phyloP scores from a whole-genome alignment of 2,888 invertebrate species.

The Pecten maximus region DNA sequence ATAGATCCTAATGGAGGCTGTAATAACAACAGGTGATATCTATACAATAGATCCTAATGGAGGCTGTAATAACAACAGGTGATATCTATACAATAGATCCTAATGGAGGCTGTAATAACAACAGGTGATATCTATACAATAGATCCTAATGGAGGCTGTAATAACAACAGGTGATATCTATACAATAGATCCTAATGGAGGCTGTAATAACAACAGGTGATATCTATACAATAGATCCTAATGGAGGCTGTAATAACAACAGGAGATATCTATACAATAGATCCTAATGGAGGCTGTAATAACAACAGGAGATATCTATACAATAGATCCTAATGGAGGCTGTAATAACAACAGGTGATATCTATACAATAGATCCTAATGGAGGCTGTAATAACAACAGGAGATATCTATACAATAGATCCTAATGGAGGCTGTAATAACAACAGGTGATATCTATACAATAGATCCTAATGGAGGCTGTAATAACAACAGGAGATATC shows the following conservation, averaged over 20 bases:
- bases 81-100: not conserved
- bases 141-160: no score
- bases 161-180: slow-evolving; percentile 38
- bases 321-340: no score
- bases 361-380: not conserved
- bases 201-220: slow-evolving; percentile 63
- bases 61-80: slow-evolving; percentile 64
- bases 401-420: not conserved
- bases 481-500: slow-evolving; percentile 45
- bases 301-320: slow-evolving; percentile 22
- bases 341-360: slow-evolving; percentile 57
- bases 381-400: slow-evolving; percentile 66
- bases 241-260: slow-evolving; percentile 68
- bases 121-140: not conserved
- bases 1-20: no score
- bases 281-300: no score
- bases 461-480: no score
- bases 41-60: not conserved
- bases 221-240: not conserved
- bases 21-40: slow-evolving; percentile 45
- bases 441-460: not conserved
- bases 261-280: not conserved
- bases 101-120: slow-evolving; percentile 71
- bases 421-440: no score
- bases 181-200: no score